These are phyloP conservation scores for Drosophila tristis DNA, from an alignment of 1,140 invertebrate genomes.

Conservation along the genomic window DNA sequence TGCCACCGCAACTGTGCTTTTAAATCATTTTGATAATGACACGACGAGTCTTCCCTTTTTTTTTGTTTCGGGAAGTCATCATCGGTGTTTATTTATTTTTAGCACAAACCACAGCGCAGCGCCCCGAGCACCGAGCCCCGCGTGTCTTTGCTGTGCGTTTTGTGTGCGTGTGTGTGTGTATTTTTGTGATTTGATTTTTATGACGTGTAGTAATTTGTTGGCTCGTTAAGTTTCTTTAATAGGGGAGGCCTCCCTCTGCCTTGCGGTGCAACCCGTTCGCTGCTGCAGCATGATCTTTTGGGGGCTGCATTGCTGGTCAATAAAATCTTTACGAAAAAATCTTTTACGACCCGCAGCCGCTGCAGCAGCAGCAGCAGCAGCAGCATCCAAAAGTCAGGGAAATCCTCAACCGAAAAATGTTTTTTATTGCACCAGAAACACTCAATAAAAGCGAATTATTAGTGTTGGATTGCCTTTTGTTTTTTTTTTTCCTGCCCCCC, in stretches of 20 bases:
- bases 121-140: not conserved
- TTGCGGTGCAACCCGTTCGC: slow-evolving; percentile 31
- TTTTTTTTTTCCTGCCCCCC: slow-evolving; percentile 25
- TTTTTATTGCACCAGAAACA: slow-evolving; percentile 81
- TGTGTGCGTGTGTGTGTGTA: slow-evolving; percentile 25
- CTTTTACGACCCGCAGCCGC: slow-evolving; percentile 62
- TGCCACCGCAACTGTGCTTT: slow-evolving; percentile 62
- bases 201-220: slow-evolving; percentile 80
- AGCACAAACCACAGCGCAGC: slow-evolving; percentile 16
- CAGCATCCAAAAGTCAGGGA: slow-evolving; percentile 29
- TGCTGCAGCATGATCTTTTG: slow-evolving; percentile 45
- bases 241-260: slow-evolving; percentile 45
- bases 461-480: slow-evolving; percentile 53
- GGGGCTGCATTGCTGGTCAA: slow-evolving; percentile 30
- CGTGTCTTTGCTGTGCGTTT: slow-evolving; percentile 6
- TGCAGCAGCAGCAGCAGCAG: not conserved
- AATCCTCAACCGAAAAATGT: slow-evolving; percentile 59
- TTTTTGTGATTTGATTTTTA: slow-evolving; percentile 76
- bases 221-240: slow-evolving; percentile 79
- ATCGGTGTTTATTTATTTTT: slow-evolving; percentile 54
- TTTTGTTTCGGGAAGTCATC: slow-evolving; percentile 2
- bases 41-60: slow-evolving; percentile 19
- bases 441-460: slow-evolving; percentile 83
- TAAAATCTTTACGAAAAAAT: slow-evolving; percentile 37
- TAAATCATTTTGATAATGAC: slow-evolving; percentile 72